Conservation (phyloP, 2,888 invertebrate genomes). For the Platycheirus albimanus region DNA sequence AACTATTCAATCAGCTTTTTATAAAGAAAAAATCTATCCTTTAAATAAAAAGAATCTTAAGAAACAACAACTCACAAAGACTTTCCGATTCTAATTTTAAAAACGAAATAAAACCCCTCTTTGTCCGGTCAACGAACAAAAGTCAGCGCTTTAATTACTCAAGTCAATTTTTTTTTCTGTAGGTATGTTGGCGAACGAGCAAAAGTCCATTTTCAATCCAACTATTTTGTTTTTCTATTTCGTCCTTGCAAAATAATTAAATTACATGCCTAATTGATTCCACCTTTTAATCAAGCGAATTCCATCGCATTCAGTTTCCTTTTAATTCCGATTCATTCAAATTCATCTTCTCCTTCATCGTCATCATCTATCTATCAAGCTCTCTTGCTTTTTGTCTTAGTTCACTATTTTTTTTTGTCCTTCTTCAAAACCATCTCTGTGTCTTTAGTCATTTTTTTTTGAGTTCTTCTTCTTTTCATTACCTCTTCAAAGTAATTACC, state of each 20-base stretch:
- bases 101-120: no score
- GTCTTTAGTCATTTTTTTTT: constrained; percentile 24
- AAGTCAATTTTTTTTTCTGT: background rate
- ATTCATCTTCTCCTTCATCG: constrained; percentile 31
- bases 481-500: constrained; percentile 63
- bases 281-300: constrained; percentile 71
- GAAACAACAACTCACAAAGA: no score
- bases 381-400: constrained; percentile 14
- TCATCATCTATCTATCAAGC: constrained; percentile 1
- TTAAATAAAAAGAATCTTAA: no score
- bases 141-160: background rate
- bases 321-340: constrained; percentile 58
- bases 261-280: constrained; percentile 73
- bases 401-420: constrained; percentile 7
- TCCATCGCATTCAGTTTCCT: constrained; percentile 49
- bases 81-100: no score
- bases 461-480: constrained; percentile 17
- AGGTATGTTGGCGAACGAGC: background rate
- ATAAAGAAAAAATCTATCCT: no score
- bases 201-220: constrained; percentile 11
- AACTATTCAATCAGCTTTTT: no score
- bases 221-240: constrained; percentile 7
- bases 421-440: constrained; percentile 29
- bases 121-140: no score
- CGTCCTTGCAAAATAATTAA: constrained; percentile 47